phyloP scores from a whole-genome alignment of 2,797 vertebrate genomes.

The Protosalanx chinensis region DNA sequence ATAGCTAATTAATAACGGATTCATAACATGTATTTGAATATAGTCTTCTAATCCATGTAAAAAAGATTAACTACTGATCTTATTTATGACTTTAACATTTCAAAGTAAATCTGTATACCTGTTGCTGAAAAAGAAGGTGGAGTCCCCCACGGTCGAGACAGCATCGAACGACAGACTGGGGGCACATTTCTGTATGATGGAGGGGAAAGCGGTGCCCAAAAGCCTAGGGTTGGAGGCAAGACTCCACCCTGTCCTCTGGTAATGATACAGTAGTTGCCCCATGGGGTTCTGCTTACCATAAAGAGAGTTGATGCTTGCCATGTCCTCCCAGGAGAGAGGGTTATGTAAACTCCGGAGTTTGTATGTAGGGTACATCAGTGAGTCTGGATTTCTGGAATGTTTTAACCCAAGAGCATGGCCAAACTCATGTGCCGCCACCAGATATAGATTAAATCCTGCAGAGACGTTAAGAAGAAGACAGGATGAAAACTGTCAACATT shows the following conservation, averaged over 20 bases:
- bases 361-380: slow-evolving; percentile 79
- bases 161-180: slow-evolving; percentile 66
- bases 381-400: slow-evolving; percentile 72
- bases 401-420: slow-evolving; percentile 80
- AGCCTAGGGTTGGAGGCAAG: slow-evolving; percentile 47
- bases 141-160: slow-evolving; percentile 58
- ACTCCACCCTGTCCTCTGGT: slow-evolving; percentile 46
- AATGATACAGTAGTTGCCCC: not conserved
- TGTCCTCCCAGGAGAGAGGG: slow-evolving; percentile 73
- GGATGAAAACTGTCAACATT: not conserved
- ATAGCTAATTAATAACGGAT: too few relatives aligned
- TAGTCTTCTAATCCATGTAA: not conserved
- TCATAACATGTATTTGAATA: too few relatives aligned
- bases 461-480: slow-evolving; percentile 15
- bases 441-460: slow-evolving; percentile 72
- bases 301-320: slow-evolving; percentile 71
- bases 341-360: slow-evolving; percentile 48
- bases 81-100: not conserved
- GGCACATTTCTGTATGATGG: slow-evolving; percentile 56
- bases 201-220: slow-evolving; percentile 44
- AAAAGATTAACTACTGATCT: not conserved
- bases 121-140: slow-evolving; percentile 70
- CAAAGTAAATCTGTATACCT: slow-evolving; percentile 28
- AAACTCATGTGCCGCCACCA: slow-evolving; percentile 79
- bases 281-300: slow-evolving; percentile 67